Evolutionary conservation across 2,113 vertebrate species (phyloP), one percentile per base, ranked within the genome.

Genomic region (Sander lucioperca): DNA sequence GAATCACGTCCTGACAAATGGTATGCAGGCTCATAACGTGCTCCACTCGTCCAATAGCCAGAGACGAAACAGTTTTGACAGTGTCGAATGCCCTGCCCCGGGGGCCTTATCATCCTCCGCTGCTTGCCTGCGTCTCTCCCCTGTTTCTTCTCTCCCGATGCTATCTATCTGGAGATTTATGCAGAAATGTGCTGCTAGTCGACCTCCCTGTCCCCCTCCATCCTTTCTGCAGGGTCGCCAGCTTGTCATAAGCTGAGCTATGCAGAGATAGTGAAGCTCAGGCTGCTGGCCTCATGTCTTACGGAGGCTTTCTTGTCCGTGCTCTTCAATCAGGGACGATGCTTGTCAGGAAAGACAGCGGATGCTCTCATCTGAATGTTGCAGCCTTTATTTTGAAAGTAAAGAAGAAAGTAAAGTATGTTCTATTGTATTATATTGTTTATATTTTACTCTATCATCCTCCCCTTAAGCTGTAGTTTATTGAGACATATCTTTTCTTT

Each of bases 81-180:
- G 92, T 92, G 91, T 94, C 85, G 92, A 93, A 94, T 94, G 92
- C 90, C 93, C 85, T 89, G 91, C 91, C 92, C 91, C n/a, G 79
- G 82, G 93, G 94, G 92, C 91, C 93, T 94, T 93, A 93, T 93
- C 93, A 89, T 91, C 90, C 89, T 86, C 82, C 66, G 86, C 88
- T 78, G 94, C 92, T 89, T 86, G 92, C 93, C 79, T 90, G 83
- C 85, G 89, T 86, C 74, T 82, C 86, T 90, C 79, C 80, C 83
- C 86, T 86, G 86, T 85, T 89, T 80, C 88, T 91, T 80, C 79
- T 85, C 85, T 90, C 88, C 93, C 88, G 93, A 95, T 95, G 92
- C 92, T 92, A 93, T 94, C 92, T 92, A 83, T 90, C 89, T 82
- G 83, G 88, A 94, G 93, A 94, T 93, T 92, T 92, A 94, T 94